Percentiles rank a stretch among this genome's conserved stretches.
Evolutionary conservation across 2,797 vertebrate species (phyloP).

Genomic region (Anomalospiza imberbis): DNA sequence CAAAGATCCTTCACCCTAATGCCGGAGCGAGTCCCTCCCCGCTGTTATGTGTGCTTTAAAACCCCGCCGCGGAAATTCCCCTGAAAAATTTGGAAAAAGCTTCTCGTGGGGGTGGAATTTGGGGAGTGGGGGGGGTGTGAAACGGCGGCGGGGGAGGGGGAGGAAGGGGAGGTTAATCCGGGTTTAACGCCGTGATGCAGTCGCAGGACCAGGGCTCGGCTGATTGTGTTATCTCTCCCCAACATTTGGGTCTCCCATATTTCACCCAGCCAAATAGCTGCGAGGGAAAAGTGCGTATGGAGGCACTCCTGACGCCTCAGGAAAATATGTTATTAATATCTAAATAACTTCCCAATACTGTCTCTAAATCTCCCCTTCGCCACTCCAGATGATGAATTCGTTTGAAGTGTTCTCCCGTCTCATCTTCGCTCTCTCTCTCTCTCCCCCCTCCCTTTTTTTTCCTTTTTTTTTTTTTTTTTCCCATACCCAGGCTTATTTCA

Average conservation of each 20-base stretch:
- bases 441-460: background rate
- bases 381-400: slow-evolving; percentile 95
- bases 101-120: background rate
- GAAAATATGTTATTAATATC: slow-evolving; percentile 99
- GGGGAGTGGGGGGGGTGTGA: background rate
- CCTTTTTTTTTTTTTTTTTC: slow-evolving; percentile 73
- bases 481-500: slow-evolving; percentile 82
- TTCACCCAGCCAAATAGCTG: slow-evolving; percentile 97
- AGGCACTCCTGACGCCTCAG: slow-evolving; percentile 92
- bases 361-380: slow-evolving; percentile 93
- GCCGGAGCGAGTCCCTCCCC: slow-evolving; percentile 57
- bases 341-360: slow-evolving; percentile 98
- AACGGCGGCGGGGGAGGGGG: background rate
- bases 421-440: slow-evolving; percentile 74
- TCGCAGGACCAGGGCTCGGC: slow-evolving; percentile 89
- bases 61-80: slow-evolving; percentile 85
- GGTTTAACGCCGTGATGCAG: slow-evolving; percentile 95
- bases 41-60: slow-evolving; percentile 71
- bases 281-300: slow-evolving; percentile 90
- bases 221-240: slow-evolving; percentile 95
- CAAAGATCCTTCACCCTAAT: slow-evolving; percentile 33
- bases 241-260: slow-evolving; percentile 98
- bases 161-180: slow-evolving; percentile 89
- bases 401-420: slow-evolving; percentile 94
- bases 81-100: slow-evolving; percentile 58